Evolutionary conservation across 2,797 vertebrate species (phyloP).

Genomic region (Brachyalestes nurse): DNA sequence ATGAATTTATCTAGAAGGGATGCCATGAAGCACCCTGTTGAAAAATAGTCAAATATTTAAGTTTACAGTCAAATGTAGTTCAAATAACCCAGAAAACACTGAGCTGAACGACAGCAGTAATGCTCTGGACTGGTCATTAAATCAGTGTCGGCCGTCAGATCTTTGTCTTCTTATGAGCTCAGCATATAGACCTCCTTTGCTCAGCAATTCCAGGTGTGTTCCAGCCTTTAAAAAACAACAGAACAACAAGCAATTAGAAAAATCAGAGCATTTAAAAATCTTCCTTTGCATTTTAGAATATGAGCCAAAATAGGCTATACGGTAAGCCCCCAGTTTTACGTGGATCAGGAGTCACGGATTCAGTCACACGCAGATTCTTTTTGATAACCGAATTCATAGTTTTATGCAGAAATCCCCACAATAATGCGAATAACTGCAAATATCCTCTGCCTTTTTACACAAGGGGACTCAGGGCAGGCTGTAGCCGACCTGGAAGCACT

Average conservation of each 20-base stretch:
- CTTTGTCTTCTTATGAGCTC: slow-evolving; percentile 88
- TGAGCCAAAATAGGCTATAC: background rate
- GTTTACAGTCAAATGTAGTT: background rate
- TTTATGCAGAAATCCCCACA: too few relatives aligned
- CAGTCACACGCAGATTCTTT: too few relatives aligned
- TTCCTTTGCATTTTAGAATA: background rate
- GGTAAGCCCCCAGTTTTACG: too few relatives aligned
- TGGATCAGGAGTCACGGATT: too few relatives aligned
- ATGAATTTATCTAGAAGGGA: background rate
- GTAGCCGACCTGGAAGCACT: too few relatives aligned
- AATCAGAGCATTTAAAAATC: background rate
- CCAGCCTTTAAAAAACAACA: slow-evolving; percentile 76
- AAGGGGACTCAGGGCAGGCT: too few relatives aligned
- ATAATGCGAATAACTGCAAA: too few relatives aligned
- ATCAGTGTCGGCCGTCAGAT: slow-evolving; percentile 76
- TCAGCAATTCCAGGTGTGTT: slow-evolving; percentile 85
- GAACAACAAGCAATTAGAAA: background rate
- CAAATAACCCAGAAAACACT: background rate
- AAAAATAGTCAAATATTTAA: background rate
- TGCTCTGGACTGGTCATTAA: background rate
- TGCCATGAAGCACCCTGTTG: slow-evolving; percentile 1
- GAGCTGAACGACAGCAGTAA: background rate
- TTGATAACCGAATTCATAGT: too few relatives aligned
- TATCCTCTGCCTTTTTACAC: too few relatives aligned
- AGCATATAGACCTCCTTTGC: slow-evolving; percentile 85